phyloP scores from a whole-genome alignment of 2,888 invertebrate genomes.

The Brachypterus glaber region DNA sequence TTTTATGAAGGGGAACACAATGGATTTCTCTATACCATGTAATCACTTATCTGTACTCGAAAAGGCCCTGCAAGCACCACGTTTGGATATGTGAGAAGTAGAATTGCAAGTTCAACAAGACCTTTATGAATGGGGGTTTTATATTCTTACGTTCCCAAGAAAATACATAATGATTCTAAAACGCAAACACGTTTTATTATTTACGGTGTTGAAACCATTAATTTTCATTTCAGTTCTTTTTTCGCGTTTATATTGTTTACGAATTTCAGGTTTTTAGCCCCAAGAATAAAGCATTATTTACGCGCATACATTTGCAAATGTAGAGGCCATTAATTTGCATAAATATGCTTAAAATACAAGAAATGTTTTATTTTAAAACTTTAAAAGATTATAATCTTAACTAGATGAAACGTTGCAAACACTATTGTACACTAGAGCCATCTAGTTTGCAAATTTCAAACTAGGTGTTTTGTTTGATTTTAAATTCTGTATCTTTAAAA shows the following conservation, averaged over 20 bases:
- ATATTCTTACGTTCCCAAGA: constrained; percentile 15
- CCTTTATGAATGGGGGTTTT: background rate
- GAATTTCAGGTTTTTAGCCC: background rate
- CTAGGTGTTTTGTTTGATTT: too few relatives aligned
- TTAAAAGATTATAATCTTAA: too few relatives aligned
- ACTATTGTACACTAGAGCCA: too few relatives aligned
- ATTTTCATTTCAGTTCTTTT: too few relatives aligned
- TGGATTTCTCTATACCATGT: constrained; percentile 22
- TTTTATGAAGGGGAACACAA: constrained; percentile 27
- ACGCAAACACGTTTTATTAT: too few relatives aligned
- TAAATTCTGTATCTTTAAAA: too few relatives aligned
- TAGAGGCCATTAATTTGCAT: too few relatives aligned
- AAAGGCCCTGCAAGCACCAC: constrained; percentile 1
- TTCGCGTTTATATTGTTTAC: background rate
- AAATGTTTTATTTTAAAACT: too few relatives aligned
- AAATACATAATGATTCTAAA: constrained; percentile 17
- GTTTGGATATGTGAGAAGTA: background rate
- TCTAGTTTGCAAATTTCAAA: too few relatives aligned
- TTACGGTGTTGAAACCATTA: too few relatives aligned
- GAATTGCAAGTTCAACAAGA: background rate
- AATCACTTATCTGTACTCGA: constrained; percentile 27
- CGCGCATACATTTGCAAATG: background rate
- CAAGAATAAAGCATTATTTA: background rate
- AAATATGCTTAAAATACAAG: too few relatives aligned
- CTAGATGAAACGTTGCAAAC: too few relatives aligned